phyloP scores from a whole-genome alignment of 1,140 invertebrate genomes.

The Solen grandis region DNA sequence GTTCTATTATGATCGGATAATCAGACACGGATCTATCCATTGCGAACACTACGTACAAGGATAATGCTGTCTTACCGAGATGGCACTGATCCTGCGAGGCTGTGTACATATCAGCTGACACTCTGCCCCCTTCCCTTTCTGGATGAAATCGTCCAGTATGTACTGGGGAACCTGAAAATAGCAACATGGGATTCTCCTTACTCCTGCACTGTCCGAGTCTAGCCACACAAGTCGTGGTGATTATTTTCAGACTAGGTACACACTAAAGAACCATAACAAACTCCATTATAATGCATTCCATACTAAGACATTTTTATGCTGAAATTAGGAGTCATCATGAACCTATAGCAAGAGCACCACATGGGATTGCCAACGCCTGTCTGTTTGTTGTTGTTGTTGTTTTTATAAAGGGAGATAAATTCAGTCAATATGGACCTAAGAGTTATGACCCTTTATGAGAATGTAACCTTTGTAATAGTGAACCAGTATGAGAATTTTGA shows the following conservation, averaged over 20 bases:
- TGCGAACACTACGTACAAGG: too few relatives aligned
- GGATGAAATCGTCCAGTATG: conserved; percentile 91
- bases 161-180: conserved; percentile 88
- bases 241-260: background rate
- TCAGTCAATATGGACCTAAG: too few relatives aligned
- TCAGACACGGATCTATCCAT: too few relatives aligned
- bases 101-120: conserved; percentile 94
- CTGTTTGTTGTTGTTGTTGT: too few relatives aligned
- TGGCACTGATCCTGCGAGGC: conserved; percentile 94
- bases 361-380: too few relatives aligned
- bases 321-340: background rate
- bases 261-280: background rate
- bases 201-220: too few relatives aligned
- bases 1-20: too few relatives aligned
- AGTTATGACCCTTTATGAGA: too few relatives aligned
- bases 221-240: background rate
- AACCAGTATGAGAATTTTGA: too few relatives aligned
- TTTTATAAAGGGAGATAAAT: too few relatives aligned
- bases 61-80: conserved; percentile 83
- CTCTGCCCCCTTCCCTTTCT: conserved; percentile 85
- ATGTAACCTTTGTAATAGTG: too few relatives aligned
- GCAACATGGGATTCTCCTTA: background rate
- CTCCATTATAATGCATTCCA: background rate
- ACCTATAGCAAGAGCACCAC: background rate
- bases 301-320: background rate